Conservation (phyloP, 2,888 invertebrate species). For the Ennomos fuscantarius region DNA sequence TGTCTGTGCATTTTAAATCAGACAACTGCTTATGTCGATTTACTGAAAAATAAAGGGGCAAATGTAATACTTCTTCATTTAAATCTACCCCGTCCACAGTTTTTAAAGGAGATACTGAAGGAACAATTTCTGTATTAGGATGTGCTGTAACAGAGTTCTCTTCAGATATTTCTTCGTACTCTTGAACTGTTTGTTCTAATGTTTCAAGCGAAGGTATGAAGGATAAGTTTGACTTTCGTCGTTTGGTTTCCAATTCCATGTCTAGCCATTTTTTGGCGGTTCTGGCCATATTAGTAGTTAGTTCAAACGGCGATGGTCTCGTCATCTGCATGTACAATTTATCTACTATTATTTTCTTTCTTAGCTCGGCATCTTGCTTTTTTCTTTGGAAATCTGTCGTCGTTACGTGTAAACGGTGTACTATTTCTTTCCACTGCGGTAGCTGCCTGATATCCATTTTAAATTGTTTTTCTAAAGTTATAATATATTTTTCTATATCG, state of each 20-base stretch:
- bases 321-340: slow-evolving; percentile 60
- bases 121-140: slow-evolving; percentile 61
- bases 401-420: slow-evolving; percentile 55
- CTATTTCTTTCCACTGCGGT: slow-evolving; percentile 63
- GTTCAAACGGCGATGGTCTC: slow-evolving; percentile 66
- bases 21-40: slow-evolving; percentile 65
- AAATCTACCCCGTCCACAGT: slow-evolving; percentile 38
- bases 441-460: slow-evolving; percentile 62
- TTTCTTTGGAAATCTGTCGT: slow-evolving; percentile 55
- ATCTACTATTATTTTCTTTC: slow-evolving; percentile 62
- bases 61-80: slow-evolving; percentile 35
- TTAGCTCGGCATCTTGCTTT: slow-evolving; percentile 55
- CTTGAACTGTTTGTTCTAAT: slow-evolving; percentile 3
- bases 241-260: slow-evolving; percentile 39
- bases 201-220: slow-evolving; percentile 15
- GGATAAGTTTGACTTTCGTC: slow-evolving; percentile 23
- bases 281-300: slow-evolving; percentile 60
- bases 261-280: slow-evolving; percentile 61
- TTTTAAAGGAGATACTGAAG: slow-evolving; percentile 25
- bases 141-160: slow-evolving; percentile 49
- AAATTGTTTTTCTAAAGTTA: slow-evolving; percentile 57
- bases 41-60: slow-evolving; percentile 53
- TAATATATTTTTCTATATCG: slow-evolving; percentile 60
- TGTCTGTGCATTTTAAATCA: slow-evolving; percentile 47
- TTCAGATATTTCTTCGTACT: slow-evolving; percentile 33